phyloP scores from a whole-genome alignment of 2,797 vertebrate species.

The Champsocephalus gunnari region DNA sequence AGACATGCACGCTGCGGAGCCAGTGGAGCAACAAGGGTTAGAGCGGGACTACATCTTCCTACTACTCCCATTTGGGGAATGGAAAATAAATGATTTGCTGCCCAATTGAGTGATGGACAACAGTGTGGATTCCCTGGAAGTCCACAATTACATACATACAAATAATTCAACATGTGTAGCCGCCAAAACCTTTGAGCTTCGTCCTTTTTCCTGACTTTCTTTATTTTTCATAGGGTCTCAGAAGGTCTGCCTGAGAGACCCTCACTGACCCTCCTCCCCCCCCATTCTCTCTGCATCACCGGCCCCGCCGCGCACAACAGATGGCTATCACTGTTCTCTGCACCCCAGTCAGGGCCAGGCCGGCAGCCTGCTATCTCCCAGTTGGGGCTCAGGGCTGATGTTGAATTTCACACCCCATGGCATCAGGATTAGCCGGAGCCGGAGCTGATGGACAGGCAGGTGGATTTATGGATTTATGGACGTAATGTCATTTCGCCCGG shows the following conservation, averaged over 20 bases:
- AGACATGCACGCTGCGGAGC: background rate
- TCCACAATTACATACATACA: too few relatives aligned
- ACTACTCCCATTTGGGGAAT: too few relatives aligned
- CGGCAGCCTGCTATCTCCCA: constrained; percentile 24
- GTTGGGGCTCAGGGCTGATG: constrained; percentile 46
- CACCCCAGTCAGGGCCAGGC: constrained; percentile 24
- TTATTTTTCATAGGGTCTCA: constrained; percentile 6
- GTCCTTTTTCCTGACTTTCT: background rate
- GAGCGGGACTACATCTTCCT: background rate
- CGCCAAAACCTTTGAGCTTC: too few relatives aligned
- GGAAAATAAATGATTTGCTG: too few relatives aligned
- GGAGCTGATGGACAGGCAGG: constrained; percentile 57
- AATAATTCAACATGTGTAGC: too few relatives aligned
- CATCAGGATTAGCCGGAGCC: constrained; percentile 59
- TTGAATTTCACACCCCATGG: constrained; percentile 71
- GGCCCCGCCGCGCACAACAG: constrained; percentile 38
- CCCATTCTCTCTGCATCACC: constrained; percentile 48
- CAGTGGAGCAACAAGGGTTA: constrained; percentile 1
- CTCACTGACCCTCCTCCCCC: constrained; percentile 21
- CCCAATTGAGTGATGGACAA: too few relatives aligned
- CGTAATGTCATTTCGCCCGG: too few relatives aligned
- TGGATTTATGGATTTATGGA: constrained; percentile 3
- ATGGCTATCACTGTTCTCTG: constrained; percentile 47
- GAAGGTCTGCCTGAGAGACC: constrained; percentile 2
- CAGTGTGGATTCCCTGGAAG: too few relatives aligned